These are phyloP conservation scores for Peromyscus californicus DNA, from an alignment of 2,113 vertebrate species.

Conservation along the genomic window DNA sequence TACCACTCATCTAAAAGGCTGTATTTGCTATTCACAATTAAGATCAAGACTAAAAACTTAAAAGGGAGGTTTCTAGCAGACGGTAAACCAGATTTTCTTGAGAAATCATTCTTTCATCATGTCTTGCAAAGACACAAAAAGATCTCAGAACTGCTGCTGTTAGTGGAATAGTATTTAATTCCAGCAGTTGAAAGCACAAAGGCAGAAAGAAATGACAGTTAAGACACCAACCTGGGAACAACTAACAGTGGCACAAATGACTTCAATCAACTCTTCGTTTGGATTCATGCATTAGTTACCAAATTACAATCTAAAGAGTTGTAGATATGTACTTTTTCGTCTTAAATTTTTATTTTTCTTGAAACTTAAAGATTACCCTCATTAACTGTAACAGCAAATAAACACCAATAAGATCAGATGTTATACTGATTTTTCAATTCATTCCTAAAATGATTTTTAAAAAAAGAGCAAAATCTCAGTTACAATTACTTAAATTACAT, in stretches of 20 bases:
- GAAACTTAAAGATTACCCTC: constrained; percentile 15
- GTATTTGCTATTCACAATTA: constrained; percentile 65
- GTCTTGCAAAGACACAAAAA: constrained; percentile 31
- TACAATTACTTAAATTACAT: not conserved
- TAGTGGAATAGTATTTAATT: constrained; percentile 45
- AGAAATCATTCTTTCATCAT: not conserved
- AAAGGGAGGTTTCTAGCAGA: constrained; percentile 54
- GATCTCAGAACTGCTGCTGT: not conserved
- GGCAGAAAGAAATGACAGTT: constrained; percentile 13
- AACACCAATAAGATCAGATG: not conserved
- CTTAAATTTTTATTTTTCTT: constrained; percentile 47
- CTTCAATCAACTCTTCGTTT: constrained; percentile 11
- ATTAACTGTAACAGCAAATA: constrained; percentile 34
- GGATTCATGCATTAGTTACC: constrained; percentile 1
- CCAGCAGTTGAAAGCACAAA: constrained; percentile 25
- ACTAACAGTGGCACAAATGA: not conserved
- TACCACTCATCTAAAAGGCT: constrained; percentile 59
- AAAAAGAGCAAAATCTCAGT: not conserved
- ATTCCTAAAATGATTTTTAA: not conserved
- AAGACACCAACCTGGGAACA: not conserved
- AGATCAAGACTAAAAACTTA: constrained; percentile 62
- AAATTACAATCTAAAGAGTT: constrained; percentile 47
- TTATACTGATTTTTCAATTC: constrained; percentile 8
- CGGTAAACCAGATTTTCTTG: constrained; percentile 57
- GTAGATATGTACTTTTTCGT: not conserved